These are phyloP conservation scores for Phymastichus coffea DNA, from an alignment of 1,140 invertebrate species.

Conservation along the genomic window DNA sequence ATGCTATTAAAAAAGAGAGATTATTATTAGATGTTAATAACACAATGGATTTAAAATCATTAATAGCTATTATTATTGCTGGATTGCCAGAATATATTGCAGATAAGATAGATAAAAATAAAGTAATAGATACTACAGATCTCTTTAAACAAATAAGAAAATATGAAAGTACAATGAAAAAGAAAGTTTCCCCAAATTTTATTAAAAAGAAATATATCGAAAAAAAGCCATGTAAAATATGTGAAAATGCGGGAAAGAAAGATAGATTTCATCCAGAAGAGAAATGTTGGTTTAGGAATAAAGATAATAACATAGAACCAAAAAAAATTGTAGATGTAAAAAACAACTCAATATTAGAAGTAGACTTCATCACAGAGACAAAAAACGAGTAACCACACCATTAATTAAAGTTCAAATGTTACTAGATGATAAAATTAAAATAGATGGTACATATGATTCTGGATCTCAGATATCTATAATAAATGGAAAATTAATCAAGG, in stretches of 20 bases:
- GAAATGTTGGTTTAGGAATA: not conserved
- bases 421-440: constrained; percentile 16
- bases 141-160: too few species aligned
- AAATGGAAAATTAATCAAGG: constrained; percentile 35
- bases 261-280: not conserved
- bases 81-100: too few species aligned
- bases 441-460: constrained; percentile 32
- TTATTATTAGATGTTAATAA: constrained; percentile 29
- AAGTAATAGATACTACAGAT: too few species aligned
- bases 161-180: not conserved
- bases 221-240: not conserved
- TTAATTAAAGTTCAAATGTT: constrained; percentile 25
- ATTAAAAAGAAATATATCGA: not conserved
- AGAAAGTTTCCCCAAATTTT: not conserved
- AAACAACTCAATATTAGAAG: constrained; percentile 28
- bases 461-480: constrained; percentile 39
- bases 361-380: constrained; percentile 20
- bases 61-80: too few species aligned
- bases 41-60: constrained; percentile 23
- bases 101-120: too few species aligned
- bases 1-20: constrained; percentile 32
- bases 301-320: not conserved
- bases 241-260: not conserved
- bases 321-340: not conserved
- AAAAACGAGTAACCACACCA: constrained; percentile 31